Percentiles rank a stretch among this genome's conserved stretches.
phyloP scores from a whole-genome alignment of 2,797 vertebrate species.

The Aselliscus stoliczkanus region DNA sequence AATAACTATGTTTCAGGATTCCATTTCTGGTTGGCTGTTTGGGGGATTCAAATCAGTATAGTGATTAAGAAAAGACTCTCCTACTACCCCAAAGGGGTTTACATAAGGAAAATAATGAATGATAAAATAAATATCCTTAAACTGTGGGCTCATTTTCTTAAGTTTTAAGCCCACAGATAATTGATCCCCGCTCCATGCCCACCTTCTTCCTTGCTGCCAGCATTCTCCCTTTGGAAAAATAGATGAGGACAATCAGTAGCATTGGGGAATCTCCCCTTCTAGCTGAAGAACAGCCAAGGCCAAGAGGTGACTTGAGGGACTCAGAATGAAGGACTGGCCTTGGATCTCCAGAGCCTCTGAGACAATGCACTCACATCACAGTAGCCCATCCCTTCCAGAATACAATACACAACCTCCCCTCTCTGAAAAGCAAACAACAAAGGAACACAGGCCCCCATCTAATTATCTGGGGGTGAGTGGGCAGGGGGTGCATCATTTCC shows the following conservation, averaged over 20 bases:
- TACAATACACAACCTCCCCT: neutral
- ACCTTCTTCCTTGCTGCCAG: neutral
- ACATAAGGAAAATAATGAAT: neutral
- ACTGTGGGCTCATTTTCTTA: neutral
- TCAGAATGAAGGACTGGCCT: slow-evolving; percentile 34
- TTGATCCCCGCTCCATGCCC: neutral
- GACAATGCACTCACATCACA: slow-evolving; percentile 33
- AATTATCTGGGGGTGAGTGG: slow-evolving; percentile 28
- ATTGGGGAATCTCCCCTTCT: neutral
- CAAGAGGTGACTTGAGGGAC: neutral
- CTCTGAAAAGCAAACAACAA: slow-evolving; percentile 56
- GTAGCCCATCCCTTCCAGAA: neutral
- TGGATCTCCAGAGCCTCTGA: slow-evolving; percentile 14
- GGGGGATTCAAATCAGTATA: neutral
- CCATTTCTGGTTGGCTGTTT: neutral
- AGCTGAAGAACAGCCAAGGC: slow-evolving; percentile 27
- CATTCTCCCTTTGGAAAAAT: slow-evolving; percentile 24
- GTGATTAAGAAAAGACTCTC: neutral
- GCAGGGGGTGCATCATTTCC: neutral
- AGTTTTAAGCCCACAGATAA: slow-evolving; percentile 34
- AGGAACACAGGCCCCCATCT: slow-evolving; percentile 45
- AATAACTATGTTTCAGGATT: slow-evolving; percentile 36
- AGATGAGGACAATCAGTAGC: neutral
- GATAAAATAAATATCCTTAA: neutral
- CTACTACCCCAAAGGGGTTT: neutral